Percentiles rank a stretch among this genome's conserved stretches.
These are phyloP conservation scores for Eupithecia insigniata DNA, from an alignment of 2,888 invertebrate genomes.

Conservation along the genomic window DNA sequence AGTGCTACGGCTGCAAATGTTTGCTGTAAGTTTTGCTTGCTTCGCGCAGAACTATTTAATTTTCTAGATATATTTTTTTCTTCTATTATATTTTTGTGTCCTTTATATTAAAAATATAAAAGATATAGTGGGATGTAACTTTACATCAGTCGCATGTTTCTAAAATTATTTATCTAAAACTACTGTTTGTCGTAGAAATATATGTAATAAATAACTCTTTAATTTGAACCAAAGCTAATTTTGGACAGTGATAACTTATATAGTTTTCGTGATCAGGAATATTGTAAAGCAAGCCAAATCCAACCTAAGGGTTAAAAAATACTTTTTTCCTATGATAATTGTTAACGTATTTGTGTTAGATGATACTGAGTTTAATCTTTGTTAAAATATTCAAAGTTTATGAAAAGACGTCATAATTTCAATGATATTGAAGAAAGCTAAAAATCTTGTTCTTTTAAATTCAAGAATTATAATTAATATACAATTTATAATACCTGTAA, in stretches of 20 bases:
- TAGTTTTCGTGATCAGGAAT: not conserved
- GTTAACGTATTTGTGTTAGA: conserved; percentile 26
- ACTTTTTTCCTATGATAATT: conserved; percentile 8
- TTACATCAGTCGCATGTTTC: not conserved
- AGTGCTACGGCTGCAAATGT: conserved; percentile 10
- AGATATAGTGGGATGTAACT: not conserved
- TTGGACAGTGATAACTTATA: not conserved
- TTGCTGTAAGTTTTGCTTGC: not conserved
- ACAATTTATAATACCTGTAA: conserved; percentile 62
- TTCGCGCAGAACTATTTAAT: not conserved
- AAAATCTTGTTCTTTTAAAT: conserved; percentile 50
- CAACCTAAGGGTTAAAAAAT: conserved; percentile 24
- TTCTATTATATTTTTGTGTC: not conserved
- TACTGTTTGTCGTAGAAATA: not conserved
- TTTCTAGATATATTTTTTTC: not conserved
- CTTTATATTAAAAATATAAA: not conserved
- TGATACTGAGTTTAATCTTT: conserved; percentile 38
- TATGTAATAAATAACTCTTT: not conserved
- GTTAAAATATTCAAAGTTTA: conserved; percentile 48
- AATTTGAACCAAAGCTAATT: not conserved
- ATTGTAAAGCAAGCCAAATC: conserved; percentile 22
- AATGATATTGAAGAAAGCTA: conserved; percentile 13
- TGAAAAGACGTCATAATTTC: conserved; percentile 39
- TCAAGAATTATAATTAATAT: conserved; percentile 28
- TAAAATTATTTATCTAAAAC: not conserved